These are phyloP conservation scores for Bubo bubo DNA, from an alignment of 2,113 vertebrate species.

Conservation along the genomic window DNA sequence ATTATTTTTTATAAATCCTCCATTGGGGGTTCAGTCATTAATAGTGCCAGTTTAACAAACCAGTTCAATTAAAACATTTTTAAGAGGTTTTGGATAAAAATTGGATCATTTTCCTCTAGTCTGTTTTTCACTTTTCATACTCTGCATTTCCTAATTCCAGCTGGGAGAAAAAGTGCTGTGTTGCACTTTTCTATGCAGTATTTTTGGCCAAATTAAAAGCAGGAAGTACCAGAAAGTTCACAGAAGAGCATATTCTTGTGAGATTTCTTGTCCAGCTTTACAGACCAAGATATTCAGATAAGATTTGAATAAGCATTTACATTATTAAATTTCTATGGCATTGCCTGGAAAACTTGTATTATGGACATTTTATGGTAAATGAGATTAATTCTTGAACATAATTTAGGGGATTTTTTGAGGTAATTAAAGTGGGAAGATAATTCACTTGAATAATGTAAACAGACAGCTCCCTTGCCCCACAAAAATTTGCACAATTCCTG, in stretches of 20 bases:
- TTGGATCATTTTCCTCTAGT: background rate
- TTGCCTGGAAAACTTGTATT: background rate
- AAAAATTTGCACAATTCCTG: background rate
- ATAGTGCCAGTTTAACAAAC: background rate
- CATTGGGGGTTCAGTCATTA: background rate
- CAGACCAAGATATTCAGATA: background rate
- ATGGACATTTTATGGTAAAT: background rate
- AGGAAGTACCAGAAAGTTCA: constrained; percentile 49
- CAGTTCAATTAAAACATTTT: background rate
- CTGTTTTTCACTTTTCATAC: constrained; percentile 9
- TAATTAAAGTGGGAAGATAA: background rate
- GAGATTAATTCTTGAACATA: background rate
- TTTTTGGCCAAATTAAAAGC: constrained; percentile 25
- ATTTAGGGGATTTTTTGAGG: background rate
- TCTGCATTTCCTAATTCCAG: constrained; percentile 24
- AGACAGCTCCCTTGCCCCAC: background rate
- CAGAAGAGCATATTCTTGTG: background rate
- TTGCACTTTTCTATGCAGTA: constrained; percentile 6
- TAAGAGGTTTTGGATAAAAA: background rate
- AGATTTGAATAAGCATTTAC: background rate
- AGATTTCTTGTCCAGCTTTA: background rate
- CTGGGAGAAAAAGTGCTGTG: constrained; percentile 36
- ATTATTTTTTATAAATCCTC: background rate
- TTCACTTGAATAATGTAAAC: background rate
- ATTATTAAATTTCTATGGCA: background rate